A percentile compares a stretch with the other conserved stretches of the same genome.
These are phyloP conservation scores for Telmatochromis bifrenatus DNA, from an alignment of 2,113 vertebrate species.

Conservation along the genomic window DNA sequence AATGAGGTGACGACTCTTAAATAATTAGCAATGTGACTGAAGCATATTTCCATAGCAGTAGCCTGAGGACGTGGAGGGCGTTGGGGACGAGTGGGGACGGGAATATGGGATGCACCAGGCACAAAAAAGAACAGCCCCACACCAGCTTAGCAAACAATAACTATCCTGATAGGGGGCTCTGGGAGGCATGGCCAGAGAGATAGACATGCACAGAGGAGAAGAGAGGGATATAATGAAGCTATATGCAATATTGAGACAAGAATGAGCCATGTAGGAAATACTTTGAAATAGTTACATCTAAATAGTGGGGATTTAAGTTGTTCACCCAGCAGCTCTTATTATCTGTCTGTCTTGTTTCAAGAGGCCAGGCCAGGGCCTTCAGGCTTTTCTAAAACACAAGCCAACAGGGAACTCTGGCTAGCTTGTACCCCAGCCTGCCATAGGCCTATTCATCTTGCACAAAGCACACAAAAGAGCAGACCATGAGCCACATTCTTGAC, in stretches of 20 bases:
- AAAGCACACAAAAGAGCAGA: constrained; percentile 73
- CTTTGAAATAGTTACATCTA: constrained; percentile 42
- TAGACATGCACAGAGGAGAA: neutral
- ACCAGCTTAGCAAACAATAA: constrained; percentile 56
- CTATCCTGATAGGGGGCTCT: constrained; percentile 25
- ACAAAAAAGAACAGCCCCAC: constrained; percentile 40
- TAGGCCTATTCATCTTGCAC: constrained; percentile 61
- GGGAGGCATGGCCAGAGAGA: constrained; percentile 14
- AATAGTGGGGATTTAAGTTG: constrained; percentile 48
- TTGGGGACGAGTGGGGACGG: constrained; percentile 40
- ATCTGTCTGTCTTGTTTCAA: constrained; percentile 46
- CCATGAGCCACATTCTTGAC: constrained; percentile 74
- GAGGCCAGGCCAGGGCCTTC: constrained; percentile 49
- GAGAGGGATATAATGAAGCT: constrained; percentile 21
- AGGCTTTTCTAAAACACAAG: constrained; percentile 50
- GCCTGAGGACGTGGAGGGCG: constrained; percentile 58
- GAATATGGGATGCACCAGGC: constrained; percentile 49
- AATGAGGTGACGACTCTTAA: constrained; percentile 73
- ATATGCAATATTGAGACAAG: neutral
- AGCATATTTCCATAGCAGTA: constrained; percentile 68
- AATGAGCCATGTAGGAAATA: constrained; percentile 27
- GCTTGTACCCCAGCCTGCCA: constrained; percentile 48
- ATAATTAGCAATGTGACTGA: constrained; percentile 72
- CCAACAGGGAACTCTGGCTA: constrained; percentile 45
- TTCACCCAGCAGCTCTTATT: constrained; percentile 45